Evolutionary conservation across 2,797 vertebrate species (phyloP).

Genomic region (Phrynocephalus forsythii): DNA sequence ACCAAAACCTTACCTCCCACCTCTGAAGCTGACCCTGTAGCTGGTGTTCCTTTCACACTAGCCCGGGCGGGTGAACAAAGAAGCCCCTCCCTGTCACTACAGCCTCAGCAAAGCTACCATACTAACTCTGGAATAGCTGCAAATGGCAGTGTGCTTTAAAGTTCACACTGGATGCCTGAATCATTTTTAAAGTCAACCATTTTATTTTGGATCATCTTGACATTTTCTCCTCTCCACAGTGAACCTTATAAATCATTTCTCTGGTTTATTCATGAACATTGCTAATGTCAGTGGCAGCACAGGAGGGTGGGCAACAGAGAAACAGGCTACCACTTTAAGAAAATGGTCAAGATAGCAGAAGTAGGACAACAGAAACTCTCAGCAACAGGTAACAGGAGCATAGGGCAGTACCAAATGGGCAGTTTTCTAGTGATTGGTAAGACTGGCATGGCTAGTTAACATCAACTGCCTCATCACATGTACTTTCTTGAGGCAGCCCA

Average conservation of each 20-base stretch:
- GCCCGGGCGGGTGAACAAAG: too few species aligned
- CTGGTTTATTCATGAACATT: background rate
- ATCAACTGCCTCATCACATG: background rate
- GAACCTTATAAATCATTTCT: background rate
- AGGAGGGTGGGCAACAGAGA: background rate
- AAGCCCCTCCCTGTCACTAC: too few species aligned
- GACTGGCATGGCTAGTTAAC: background rate
- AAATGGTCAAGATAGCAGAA: background rate
- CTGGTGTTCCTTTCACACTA: too few species aligned
- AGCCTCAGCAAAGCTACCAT: too few species aligned
- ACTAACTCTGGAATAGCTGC: background rate
- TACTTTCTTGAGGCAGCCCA: too few species aligned
- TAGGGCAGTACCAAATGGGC: background rate
- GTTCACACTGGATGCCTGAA: background rate
- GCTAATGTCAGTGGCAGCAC: background rate
- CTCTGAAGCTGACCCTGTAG: too few species aligned
- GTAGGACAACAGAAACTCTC: background rate
- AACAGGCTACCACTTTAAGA: background rate
- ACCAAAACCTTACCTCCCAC: too few species aligned
- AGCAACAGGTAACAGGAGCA: background rate
- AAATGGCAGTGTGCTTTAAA: background rate
- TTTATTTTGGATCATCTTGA: background rate
- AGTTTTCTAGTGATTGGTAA: background rate
- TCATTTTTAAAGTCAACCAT: background rate
- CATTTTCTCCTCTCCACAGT: background rate